These are phyloP conservation scores for Hecatera dysodea DNA, from an alignment of 2,888 invertebrate species.

Conservation along the genomic window DNA sequence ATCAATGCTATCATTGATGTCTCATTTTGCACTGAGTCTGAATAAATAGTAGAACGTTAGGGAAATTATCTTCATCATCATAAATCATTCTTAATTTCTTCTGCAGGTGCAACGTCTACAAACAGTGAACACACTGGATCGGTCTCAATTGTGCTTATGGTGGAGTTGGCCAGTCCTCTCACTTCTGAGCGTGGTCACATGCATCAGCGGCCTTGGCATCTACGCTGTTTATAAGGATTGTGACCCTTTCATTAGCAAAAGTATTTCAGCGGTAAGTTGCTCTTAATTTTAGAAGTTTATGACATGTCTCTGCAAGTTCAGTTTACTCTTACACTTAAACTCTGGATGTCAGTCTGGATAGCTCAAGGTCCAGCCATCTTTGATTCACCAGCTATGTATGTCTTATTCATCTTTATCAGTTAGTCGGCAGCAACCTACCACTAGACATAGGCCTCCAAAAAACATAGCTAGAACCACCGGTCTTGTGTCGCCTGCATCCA, in stretches of 20 bases:
- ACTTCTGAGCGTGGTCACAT: constrained; percentile 93
- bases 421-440: background rate
- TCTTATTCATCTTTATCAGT: background rate
- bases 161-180: constrained; percentile 95
- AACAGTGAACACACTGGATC: constrained; percentile 93
- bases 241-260: constrained; percentile 93
- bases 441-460: background rate
- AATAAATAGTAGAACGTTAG: no score
- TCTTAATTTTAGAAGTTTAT: background rate
- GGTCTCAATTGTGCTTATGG: constrained; percentile 94
- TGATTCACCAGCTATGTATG: no score
- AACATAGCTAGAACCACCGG: background rate
- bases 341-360: no score
- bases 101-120: constrained; percentile 92
- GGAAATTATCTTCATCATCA: no score
- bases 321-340: no score
- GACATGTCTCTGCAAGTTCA: background rate
- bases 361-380: background rate
- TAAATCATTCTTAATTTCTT: background rate
- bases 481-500: background rate
- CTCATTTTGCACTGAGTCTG: no score
- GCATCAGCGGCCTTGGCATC: constrained; percentile 95
- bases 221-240: constrained; percentile 96
- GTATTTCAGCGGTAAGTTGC: constrained; percentile 90
- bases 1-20: no score